Evolutionary conservation across 2,888 invertebrate species (phyloP).

Genomic region (Idaea aversata): DNA sequence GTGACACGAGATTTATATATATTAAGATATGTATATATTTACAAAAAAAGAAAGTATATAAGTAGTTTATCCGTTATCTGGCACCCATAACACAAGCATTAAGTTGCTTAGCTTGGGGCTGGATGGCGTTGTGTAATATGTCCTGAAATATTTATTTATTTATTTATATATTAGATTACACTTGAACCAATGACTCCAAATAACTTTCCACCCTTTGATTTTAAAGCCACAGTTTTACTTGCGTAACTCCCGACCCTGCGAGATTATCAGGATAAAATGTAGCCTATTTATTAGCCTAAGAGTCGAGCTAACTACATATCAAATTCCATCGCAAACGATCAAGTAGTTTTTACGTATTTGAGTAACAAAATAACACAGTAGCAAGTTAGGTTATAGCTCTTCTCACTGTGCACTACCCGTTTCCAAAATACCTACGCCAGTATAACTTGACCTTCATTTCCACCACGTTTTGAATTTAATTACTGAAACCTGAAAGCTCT

Average conservation of each 20-base stretch:
- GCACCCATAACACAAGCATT: too few relatives aligned
- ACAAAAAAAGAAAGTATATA: too few relatives aligned
- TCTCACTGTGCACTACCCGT: neutral
- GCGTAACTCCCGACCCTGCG: neutral
- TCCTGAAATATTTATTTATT: too few relatives aligned
- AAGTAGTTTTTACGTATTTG: too few relatives aligned
- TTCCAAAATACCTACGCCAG: neutral
- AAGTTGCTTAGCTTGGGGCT: too few relatives aligned
- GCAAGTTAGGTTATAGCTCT: neutral
- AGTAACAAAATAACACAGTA: neutral
- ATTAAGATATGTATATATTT: too few relatives aligned
- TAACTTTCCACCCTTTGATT: neutral
- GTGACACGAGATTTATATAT: too few relatives aligned
- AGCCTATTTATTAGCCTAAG: neutral
- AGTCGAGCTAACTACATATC: too few relatives aligned
- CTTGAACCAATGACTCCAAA: neutral
- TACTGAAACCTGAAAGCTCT: slow-evolving; percentile 5
- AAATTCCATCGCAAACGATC: too few relatives aligned
- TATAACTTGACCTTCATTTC: slow-evolving; percentile 7
- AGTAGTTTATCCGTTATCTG: too few relatives aligned
- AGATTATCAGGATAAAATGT: neutral
- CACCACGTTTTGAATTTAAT: neutral
- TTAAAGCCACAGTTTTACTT: neutral
- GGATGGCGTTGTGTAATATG: too few relatives aligned
- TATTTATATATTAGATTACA: too few relatives aligned